A percentile compares a stretch with the other conserved stretches of the same genome.
These are phyloP conservation scores for Yasuhikotakia modesta DNA, from an alignment of 2,797 vertebrate species.

Conservation along the genomic window DNA sequence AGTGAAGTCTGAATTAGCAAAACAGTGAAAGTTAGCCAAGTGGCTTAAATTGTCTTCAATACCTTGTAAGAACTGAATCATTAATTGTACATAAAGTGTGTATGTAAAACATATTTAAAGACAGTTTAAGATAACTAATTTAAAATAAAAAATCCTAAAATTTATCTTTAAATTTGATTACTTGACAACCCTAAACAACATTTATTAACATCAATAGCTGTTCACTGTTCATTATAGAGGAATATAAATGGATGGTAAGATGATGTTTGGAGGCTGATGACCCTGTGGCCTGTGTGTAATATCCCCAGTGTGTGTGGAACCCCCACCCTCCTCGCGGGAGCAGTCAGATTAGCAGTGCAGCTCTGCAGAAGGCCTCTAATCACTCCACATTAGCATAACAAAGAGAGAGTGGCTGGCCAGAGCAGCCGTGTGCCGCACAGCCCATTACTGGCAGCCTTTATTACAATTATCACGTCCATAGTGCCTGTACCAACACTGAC, in stretches of 20 bases:
- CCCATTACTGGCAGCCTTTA: slow-evolving; percentile 65
- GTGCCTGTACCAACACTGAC: slow-evolving; percentile 55
- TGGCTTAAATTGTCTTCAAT: too few species aligned
- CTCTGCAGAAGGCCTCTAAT: slow-evolving; percentile 63
- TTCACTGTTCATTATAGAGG: slow-evolving; percentile 44
- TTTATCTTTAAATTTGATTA: too few species aligned
- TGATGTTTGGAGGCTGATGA: slow-evolving; percentile 54
- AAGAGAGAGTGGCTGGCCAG: slow-evolving; percentile 59
- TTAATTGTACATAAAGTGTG: too few species aligned
- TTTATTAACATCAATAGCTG: not conserved
- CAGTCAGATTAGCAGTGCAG: slow-evolving; percentile 60
- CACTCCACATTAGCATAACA: slow-evolving; percentile 64
- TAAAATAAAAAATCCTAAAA: too few species aligned
- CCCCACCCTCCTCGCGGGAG: slow-evolving; percentile 51
- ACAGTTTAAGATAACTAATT: too few species aligned
- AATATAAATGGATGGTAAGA: slow-evolving; percentile 44
- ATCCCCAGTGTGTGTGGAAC: slow-evolving; percentile 56
- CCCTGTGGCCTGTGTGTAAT: slow-evolving; percentile 61
- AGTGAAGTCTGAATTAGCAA: too few species aligned
- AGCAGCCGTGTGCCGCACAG: slow-evolving; percentile 44
- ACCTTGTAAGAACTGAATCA: too few species aligned
- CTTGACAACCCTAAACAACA: too few species aligned
- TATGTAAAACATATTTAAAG: too few species aligned
- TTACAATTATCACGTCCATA: slow-evolving; percentile 66
- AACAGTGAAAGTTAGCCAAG: too few species aligned